A percentile compares a stretch with the other conserved stretches of the same genome.
phyloP scores from a whole-genome alignment of 1,140 invertebrate genomes.

The Coelopa frigida region DNA sequence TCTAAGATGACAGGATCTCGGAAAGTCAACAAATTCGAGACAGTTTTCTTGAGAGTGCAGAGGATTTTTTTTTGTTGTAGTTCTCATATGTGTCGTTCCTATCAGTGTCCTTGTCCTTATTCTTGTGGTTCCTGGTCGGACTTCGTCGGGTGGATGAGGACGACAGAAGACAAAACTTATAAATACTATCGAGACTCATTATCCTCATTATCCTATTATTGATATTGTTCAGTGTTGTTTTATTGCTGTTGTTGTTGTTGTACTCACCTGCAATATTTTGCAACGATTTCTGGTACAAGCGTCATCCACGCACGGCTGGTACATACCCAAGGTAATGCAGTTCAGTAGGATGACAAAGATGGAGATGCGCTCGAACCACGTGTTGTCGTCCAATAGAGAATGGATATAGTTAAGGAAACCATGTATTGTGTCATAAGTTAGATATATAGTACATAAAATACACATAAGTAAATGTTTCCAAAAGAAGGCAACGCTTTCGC shows the following conservation, averaged over 20 bases:
- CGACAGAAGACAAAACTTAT: not conserved
- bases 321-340: slow-evolving; percentile 98
- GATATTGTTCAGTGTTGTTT: not conserved
- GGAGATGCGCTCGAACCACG: slow-evolving; percentile 98
- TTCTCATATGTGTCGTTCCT: no score
- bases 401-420: slow-evolving; percentile 60
- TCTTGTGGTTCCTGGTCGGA: slow-evolving; percentile 1
- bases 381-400: slow-evolving; percentile 48
- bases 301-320: slow-evolving; percentile 96
- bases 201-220: not conserved
- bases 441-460: no score
- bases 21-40: no score
- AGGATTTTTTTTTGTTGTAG: no score
- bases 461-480: no score
- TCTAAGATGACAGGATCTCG: no score
- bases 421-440: no score
- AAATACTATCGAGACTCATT: not conserved
- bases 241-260: not conserved
- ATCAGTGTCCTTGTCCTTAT: slow-evolving; percentile 11
- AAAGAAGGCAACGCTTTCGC: no score
- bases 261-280: slow-evolving; percentile 80
- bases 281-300: slow-evolving; percentile 86
- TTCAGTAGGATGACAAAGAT: slow-evolving; percentile 98
- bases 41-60: not conserved
- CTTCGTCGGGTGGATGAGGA: not conserved